A percentile compares a stretch with the other conserved stretches of the same genome.
Evolutionary conservation across 2,888 invertebrate genomes (phyloP).

Genomic region (Orchesella flavescens): DNA sequence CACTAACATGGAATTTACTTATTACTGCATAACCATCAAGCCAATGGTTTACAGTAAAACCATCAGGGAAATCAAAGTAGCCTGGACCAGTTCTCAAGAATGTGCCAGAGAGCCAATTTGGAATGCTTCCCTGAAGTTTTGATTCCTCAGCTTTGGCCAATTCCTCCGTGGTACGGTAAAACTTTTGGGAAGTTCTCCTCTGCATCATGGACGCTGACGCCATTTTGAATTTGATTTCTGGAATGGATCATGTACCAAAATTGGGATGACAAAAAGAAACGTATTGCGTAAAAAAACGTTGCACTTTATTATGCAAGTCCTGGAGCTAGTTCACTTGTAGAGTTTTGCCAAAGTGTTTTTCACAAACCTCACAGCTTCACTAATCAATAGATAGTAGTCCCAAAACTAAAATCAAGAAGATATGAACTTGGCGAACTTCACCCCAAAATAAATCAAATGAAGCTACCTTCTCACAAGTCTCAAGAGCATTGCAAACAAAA

Average conservation of each 20-base stretch:
- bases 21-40: constrained; percentile 64
- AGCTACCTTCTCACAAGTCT: too few relatives aligned
- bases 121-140: constrained; percentile 49
- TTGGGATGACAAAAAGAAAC: not conserved
- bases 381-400: too few relatives aligned
- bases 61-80: constrained; percentile 56
- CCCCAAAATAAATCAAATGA: too few relatives aligned
- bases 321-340: too few relatives aligned
- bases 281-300: not conserved
- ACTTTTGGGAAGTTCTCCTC: constrained; percentile 57
- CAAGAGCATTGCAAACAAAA: too few relatives aligned
- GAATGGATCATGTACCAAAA: not conserved
- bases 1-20: constrained; percentile 60
- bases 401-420: too few relatives aligned
- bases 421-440: too few relatives aligned
- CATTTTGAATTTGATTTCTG: constrained; percentile 39
- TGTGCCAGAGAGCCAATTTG: constrained; percentile 53
- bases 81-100: constrained; percentile 56
- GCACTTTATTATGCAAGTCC: too few relatives aligned
- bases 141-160: constrained; percentile 51
- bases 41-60: constrained; percentile 64
- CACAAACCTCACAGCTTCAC: too few relatives aligned
- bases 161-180: constrained; percentile 65
- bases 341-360: too few relatives aligned
- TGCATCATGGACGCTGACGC: constrained; percentile 50